A percentile compares a stretch with the other conserved stretches of the same genome.
phyloP scores from a whole-genome alignment of 1,140 invertebrate genomes.

The Lasioglossum albipes region DNA sequence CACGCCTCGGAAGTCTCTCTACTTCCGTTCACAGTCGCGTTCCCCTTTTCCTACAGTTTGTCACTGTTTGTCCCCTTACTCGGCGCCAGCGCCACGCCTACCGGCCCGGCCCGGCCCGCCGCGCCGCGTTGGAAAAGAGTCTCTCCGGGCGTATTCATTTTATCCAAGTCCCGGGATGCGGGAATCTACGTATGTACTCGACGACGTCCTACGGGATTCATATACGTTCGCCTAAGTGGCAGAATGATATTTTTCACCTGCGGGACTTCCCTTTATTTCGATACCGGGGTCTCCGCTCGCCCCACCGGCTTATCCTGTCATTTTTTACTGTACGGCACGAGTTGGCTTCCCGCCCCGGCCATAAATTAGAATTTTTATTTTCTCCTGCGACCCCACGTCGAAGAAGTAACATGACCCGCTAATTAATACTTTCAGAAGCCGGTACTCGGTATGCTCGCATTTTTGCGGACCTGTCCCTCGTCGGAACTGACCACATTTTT shows the following conservation, averaged over 20 bases:
- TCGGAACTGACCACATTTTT: too few species aligned
- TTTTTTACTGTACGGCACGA: background rate
- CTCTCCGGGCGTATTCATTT: conserved; percentile 58
- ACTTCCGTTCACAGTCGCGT: background rate
- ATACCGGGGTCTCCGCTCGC: conserved; percentile 15
- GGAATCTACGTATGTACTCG: conserved; percentile 13
- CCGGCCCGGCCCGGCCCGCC: background rate
- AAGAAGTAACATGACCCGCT: background rate
- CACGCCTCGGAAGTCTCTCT: background rate
- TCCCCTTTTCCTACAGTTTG: conserved; percentile 18
- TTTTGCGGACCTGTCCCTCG: background rate
- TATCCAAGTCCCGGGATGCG: conserved; percentile 36
- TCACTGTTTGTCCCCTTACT: conserved; percentile 13
- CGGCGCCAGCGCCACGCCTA: background rate
- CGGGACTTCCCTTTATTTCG: conserved; percentile 45
- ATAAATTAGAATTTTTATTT: background rate
- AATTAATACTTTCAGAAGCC: background rate
- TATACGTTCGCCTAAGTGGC: conserved; percentile 59
- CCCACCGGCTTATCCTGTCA: background rate
- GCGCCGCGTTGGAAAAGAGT: conserved; percentile 33
- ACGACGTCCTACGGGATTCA: conserved; percentile 50
- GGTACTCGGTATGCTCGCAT: background rate
- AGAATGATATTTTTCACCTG: conserved; percentile 61
- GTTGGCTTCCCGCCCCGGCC: background rate
- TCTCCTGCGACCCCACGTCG: background rate